Conservation (phyloP, 2,113 vertebrate species). For the Lynx canadensis region DNA sequence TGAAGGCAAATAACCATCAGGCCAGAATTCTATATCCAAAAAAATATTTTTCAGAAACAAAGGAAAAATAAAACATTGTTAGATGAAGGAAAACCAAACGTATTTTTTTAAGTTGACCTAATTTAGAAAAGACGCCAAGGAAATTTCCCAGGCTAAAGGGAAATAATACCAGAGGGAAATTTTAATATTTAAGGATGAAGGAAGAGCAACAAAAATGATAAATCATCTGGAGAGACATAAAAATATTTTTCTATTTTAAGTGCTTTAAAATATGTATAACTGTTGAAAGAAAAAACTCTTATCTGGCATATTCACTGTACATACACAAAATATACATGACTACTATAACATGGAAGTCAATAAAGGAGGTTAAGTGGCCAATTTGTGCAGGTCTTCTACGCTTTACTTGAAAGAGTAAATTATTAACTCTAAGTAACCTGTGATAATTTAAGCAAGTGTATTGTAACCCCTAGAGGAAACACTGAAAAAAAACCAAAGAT, state of each 20-base stretch:
- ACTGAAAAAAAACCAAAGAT: neutral
- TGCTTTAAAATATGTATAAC: neutral
- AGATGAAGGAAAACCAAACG: neutral
- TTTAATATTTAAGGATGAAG: neutral
- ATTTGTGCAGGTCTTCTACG: neutral
- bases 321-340: neutral
- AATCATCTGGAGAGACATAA: neutral
- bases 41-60: neutral
- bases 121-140: neutral
- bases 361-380: neutral
- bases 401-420: neutral
- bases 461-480: neutral
- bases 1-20: neutral
- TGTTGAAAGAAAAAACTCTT: neutral
- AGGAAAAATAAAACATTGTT: neutral
- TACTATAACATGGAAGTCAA: neutral
- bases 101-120: neutral
- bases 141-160: neutral
- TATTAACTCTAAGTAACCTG: neutral
- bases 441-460: neutral
- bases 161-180: neutral
- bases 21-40: neutral
- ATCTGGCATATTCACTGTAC: neutral
- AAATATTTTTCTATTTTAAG: neutral
- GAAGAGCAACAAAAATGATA: neutral